Evolutionary conservation across 1,140 invertebrate species (phyloP), one percentile per base, ranked within the genome.

Genomic region (Arctopsyche grandis): DNA sequence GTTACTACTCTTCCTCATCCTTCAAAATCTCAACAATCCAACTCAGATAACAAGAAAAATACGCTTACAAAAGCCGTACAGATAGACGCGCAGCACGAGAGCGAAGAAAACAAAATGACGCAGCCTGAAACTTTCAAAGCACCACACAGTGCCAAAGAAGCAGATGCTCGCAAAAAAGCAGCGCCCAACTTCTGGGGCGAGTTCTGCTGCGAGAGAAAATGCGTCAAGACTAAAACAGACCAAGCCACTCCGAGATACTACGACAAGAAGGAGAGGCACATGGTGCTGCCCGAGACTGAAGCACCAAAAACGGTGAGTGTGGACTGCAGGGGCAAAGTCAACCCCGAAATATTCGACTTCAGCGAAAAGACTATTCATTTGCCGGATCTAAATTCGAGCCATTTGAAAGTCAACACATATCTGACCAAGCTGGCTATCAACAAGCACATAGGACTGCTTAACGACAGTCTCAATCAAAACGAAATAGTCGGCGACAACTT

Each of bases 391-490:
- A 87, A 86, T 83, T 86, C 86, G 75, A 84, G 86, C 14, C 86
- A 87, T 82, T 81, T 87, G 74, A 86, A 85, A 60, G 87, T 86
- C 77, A 85, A 85, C 66, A 83, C 83, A 69, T 86, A 86, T 78
- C 83, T 87, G 69, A 86, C 85, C 1, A 83, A 84, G 70, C 82
- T 87, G 73, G 86, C 86, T 16, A 85, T 87, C 9, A 87, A 86
- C 81, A 85, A 85, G 80, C 85, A 84, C 81, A 85, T 85, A 69
- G 86, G 85, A 75, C 80, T 84, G 60, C 77, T 84, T 16, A 74
- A 77, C 29, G 80, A 80, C n/a, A 66, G 69, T 56, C 63, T 79
- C 12, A 81, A 81, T 79, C 77, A 79, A 43, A 82, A 82, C 69
- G 77, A 84, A 69, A 52, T 52, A 12, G 80, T 81, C 29, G 83